These are phyloP conservation scores for Marisa cornuarietis DNA, from an alignment of 1,140 invertebrate genomes.

Conservation along the genomic window DNA sequence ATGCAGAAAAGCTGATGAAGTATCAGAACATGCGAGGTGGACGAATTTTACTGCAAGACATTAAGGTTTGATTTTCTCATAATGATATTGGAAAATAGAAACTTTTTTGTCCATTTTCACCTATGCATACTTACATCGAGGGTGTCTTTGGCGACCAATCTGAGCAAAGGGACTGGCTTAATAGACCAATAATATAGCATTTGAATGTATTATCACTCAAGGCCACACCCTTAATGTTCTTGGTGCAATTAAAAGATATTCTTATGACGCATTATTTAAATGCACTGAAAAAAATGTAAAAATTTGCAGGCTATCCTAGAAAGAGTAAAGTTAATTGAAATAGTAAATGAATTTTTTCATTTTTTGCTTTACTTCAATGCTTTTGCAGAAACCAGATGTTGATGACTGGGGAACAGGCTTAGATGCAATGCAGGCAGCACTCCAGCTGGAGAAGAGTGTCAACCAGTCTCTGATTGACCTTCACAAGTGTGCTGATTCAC, in stretches of 20 bases:
- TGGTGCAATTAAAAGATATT: not conserved
- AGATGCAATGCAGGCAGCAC: slow-evolving; percentile 76
- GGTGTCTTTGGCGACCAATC: no score
- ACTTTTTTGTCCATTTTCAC: no score
- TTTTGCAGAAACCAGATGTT: slow-evolving; percentile 69
- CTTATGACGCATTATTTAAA: not conserved
- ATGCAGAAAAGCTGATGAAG: slow-evolving; percentile 77
- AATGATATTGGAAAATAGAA: not conserved
- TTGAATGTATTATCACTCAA: not conserved
- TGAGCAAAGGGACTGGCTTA: not conserved
- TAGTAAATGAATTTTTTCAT: not conserved
- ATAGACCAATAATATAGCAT: not conserved
- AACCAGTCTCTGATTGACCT: slow-evolving; percentile 78
- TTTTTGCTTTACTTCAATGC: not conserved
- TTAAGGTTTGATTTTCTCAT: slow-evolving; percentile 40
- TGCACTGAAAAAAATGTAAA: not conserved
- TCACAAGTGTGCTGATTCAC: slow-evolving; percentile 73
- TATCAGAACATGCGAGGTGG: slow-evolving; percentile 86
- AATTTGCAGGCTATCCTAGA: not conserved
- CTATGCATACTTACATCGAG: not conserved
- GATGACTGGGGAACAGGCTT: slow-evolving; percentile 73
- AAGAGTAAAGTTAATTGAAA: not conserved
- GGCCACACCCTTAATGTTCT: not conserved
- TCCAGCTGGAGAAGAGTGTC: slow-evolving; percentile 80
- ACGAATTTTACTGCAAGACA: slow-evolving; percentile 68